These are phyloP conservation scores for Aphodius sticticus DNA, from an alignment of 2,888 invertebrate species.

Conservation along the genomic window DNA sequence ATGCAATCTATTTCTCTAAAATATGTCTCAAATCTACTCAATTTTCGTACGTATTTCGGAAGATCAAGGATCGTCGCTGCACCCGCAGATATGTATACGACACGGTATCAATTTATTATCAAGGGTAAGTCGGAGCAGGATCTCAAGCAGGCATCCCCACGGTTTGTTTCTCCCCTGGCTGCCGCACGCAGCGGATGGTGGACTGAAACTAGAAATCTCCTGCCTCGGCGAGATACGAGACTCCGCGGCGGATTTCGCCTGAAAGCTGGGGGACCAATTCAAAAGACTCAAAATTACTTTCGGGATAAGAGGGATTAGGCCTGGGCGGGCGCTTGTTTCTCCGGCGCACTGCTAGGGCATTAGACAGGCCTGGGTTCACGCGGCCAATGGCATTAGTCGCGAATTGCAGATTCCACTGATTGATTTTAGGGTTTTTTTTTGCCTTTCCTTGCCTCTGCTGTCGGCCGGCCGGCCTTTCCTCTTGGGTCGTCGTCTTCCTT, in stretches of 20 bases:
- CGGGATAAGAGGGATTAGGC: slow-evolving; percentile 71
- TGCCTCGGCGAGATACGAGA: slow-evolving; percentile 56
- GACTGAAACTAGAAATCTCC: slow-evolving; percentile 47
- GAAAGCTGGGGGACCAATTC: slow-evolving; percentile 62
- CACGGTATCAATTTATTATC: not conserved
- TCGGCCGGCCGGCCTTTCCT: not conserved
- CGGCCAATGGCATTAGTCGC: slow-evolving; percentile 55
- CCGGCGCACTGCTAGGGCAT: slow-evolving; percentile 52
- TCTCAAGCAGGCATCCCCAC: not conserved
- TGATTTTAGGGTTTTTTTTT: slow-evolving; percentile 51
- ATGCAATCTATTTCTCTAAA: not conserved
- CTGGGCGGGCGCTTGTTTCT: slow-evolving; percentile 59
- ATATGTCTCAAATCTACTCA: no score
- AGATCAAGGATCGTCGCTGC: no score
- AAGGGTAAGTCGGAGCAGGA: slow-evolving; percentile 14
- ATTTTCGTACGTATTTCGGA: no score
- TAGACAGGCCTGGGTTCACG: slow-evolving; percentile 57
- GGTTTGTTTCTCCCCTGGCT: slow-evolving; percentile 20
- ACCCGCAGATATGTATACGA: not conserved
- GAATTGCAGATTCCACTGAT: slow-evolving; percentile 57
- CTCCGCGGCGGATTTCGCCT: slow-evolving; percentile 56
- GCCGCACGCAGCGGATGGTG: slow-evolving; percentile 46
- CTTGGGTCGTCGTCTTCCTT: not conserved
- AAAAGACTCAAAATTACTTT: slow-evolving; percentile 72
- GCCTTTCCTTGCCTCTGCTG: not conserved